Conservation (phyloP, 2,797 vertebrate genomes). For the Phrynocephalus guinanensis region DNA sequence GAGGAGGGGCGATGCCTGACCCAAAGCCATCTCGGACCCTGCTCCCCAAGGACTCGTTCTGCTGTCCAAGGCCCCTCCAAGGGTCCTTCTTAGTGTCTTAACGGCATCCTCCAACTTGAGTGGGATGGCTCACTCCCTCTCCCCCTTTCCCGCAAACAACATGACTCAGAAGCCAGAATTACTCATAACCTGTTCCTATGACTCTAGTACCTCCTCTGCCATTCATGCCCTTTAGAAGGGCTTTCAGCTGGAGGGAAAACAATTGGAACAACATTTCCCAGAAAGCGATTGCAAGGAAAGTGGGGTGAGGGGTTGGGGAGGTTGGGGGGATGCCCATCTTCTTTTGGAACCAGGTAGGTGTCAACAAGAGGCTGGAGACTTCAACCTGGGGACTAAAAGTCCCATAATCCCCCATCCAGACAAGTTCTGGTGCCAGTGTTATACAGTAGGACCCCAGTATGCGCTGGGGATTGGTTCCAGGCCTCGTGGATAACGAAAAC, state of each 20-base stretch:
- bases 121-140: slow-evolving; percentile 7
- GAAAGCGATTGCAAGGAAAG: not conserved
- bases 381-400: too few species aligned
- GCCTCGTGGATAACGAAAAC: too few species aligned
- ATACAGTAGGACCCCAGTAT: too few species aligned
- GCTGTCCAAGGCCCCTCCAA: slow-evolving; percentile 31
- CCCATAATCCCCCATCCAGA: too few species aligned
- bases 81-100: slow-evolving; percentile 54
- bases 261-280: not conserved
- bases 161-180: slow-evolving; percentile 34
- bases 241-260: not conserved
- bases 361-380: too few species aligned
- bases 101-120: slow-evolving; percentile 60
- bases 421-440: too few species aligned
- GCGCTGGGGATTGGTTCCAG: too few species aligned
- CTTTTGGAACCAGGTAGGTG: not conserved
- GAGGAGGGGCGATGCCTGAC: slow-evolving; percentile 26
- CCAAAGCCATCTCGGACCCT: not conserved
- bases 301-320: too few species aligned
- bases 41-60: slow-evolving; percentile 44
- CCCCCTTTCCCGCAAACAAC: not conserved
- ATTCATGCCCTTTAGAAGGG: not conserved
- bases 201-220: slow-evolving; percentile 21
- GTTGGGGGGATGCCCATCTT: not conserved
- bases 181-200: slow-evolving; percentile 25